A percentile compares a stretch with the other conserved stretches of the same genome.
phyloP scores from a whole-genome alignment of 2,888 invertebrate species.

The Orthosia cruda region DNA sequence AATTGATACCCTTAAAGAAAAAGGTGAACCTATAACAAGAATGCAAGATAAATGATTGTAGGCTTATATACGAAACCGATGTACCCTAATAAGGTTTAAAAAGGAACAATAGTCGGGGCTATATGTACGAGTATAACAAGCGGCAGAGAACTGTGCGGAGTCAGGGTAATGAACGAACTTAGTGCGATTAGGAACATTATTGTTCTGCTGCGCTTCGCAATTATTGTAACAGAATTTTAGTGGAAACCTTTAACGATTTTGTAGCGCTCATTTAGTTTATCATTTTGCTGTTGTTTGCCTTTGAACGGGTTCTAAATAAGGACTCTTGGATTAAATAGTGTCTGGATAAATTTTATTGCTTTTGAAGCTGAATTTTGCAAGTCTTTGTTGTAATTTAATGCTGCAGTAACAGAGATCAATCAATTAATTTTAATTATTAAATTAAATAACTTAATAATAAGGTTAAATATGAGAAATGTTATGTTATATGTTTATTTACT shows the following conservation, averaged over 20 bases:
- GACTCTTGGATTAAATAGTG: neutral
- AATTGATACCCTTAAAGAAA: neutral
- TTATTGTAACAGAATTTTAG: slow-evolving; percentile 61
- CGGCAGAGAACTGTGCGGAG: slow-evolving; percentile 49
- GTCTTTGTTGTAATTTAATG: neutral
- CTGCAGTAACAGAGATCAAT: neutral
- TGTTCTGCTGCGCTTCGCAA: slow-evolving; percentile 65
- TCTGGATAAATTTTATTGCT: neutral
- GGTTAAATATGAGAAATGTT: too few species aligned
- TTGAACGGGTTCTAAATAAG: neutral
- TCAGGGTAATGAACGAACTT: slow-evolving; percentile 72
- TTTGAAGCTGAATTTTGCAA: neutral
- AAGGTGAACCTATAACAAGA: slow-evolving; percentile 17
- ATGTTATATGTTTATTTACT: too few species aligned
- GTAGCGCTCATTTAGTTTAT: slow-evolving; percentile 28
- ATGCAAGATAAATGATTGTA: slow-evolving; percentile 42
- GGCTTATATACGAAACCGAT: slow-evolving; percentile 41
- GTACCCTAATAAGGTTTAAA: slow-evolving; percentile 50
- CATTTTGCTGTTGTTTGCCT: slow-evolving; percentile 17
- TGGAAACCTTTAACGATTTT: slow-evolving; percentile 44
- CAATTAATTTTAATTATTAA: too few species aligned
- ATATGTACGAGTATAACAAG: slow-evolving; percentile 46
- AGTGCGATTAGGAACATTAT: slow-evolving; percentile 66
- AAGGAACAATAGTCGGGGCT: slow-evolving; percentile 52
- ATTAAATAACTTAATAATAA: too few species aligned